A percentile compares a stretch with the other conserved stretches of the same genome.
These are phyloP conservation scores for Stegana nigrithorax DNA, from an alignment of 2,888 invertebrate genomes.

Conservation along the genomic window DNA sequence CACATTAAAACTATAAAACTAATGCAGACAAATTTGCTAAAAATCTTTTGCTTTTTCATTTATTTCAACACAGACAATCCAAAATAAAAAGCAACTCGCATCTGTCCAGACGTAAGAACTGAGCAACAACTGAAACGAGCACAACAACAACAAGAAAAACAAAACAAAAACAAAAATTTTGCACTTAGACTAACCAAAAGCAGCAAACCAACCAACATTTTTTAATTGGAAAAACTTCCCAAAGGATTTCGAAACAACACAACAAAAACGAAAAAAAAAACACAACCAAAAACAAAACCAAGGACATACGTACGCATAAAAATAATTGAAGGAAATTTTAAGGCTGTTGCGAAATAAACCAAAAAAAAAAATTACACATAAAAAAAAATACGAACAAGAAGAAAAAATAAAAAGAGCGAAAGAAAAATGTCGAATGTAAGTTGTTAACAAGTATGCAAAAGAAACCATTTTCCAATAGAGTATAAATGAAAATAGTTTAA, in stretches of 20 bases:
- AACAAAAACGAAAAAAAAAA: not conserved
- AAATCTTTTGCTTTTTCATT: constrained; percentile 20
- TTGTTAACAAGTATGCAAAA: constrained; percentile 17
- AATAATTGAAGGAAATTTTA: constrained; percentile 5
- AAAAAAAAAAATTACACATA: constrained; percentile 16
- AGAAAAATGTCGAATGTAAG: constrained; percentile 62
- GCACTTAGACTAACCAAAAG: constrained; percentile 2
- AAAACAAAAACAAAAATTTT: constrained; percentile 7
- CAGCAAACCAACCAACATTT: not conserved
- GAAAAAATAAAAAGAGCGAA: not conserved
- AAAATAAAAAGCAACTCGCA: constrained; percentile 42
- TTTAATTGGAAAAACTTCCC: not conserved
- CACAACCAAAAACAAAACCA: not conserved
- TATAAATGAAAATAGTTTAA: constrained; percentile 22
- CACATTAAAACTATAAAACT: too few relatives aligned
- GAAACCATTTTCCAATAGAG: not conserved
- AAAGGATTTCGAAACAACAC: too few relatives aligned
- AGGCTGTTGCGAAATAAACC: not conserved
- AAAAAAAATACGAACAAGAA: not conserved
- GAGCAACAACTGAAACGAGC: constrained; percentile 23
- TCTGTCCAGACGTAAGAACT: constrained; percentile 42
- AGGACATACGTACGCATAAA: constrained; percentile 1
- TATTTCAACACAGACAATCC: constrained; percentile 57
- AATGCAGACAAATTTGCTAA: too few relatives aligned
- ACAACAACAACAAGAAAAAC: constrained; percentile 20